Evolutionary conservation across 2,797 vertebrate species (phyloP), one percentile per base, ranked within the genome.

Genomic region (Carapus acus): DNA sequence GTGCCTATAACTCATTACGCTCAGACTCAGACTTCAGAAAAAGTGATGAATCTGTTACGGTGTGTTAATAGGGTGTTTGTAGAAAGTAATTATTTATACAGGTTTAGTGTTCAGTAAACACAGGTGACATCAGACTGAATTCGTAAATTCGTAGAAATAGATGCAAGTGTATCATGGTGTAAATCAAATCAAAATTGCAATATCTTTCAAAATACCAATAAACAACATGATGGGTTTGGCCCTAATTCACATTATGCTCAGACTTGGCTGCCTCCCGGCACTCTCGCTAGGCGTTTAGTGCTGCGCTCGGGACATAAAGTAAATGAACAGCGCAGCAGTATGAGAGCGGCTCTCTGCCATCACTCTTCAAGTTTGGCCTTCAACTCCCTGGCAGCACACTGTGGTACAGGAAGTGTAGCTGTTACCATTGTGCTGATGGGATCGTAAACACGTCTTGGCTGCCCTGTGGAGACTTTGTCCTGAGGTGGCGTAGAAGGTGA

Each of bases 391-490:
- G 65, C 39, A 33, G 31, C 15, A 15, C 45, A 15, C 65, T 29
- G 57, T 53, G 36, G 41, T 14, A 40, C 54, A 38, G 24, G 57
- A 58, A 63, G 64, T 49, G 49, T 56, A 62, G 62, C 65, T 44
- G 24, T 58, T 29, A 5, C 56, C 49, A 49, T 72, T 36, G 31
- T 59, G 62, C 66, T 65, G 68, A 76, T 74, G 65, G 39, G 67
- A 67, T 64, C 73, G 45, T 78, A 79, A 84, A 79, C 79, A 73
- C 52, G 60, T 77, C 14, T 74, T 62, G 31, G 45, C 50, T 57
- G 52, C 34, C 8, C 33, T 36, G 41, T 37, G 19, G 49, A 13
- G 23, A n/a, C 4, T 39, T 8, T 22, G 56, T 24, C 14, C 18
- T 17, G 4, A 4, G 15, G 36, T 22, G 17, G 18, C 6, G 23